Conservation (phyloP, 2,888 invertebrate genomes). For the Andrena marginata region DNA sequence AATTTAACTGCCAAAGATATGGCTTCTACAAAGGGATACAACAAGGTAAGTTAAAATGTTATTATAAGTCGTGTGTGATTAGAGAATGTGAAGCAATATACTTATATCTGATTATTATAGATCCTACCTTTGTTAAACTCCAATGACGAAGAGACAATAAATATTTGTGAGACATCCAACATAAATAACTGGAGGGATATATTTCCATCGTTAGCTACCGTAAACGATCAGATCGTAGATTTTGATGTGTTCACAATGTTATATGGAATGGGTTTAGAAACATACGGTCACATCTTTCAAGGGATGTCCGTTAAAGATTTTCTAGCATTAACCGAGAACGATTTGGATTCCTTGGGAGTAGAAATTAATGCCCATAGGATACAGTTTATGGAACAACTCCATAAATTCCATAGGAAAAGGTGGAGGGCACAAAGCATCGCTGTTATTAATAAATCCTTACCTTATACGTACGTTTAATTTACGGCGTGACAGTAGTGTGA, state of each 20-base stretch:
- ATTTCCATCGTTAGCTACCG: slow-evolving; percentile 84
- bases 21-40: slow-evolving; percentile 86
- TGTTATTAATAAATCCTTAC: slow-evolving; percentile 64
- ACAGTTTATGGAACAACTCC: slow-evolving; percentile 86
- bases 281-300: slow-evolving; percentile 85
- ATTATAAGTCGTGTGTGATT: slow-evolving; percentile 4
- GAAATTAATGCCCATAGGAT: slow-evolving; percentile 87
- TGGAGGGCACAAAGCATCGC: slow-evolving; percentile 86
- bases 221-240: slow-evolving; percentile 64
- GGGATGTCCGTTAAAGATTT: slow-evolving; percentile 87
- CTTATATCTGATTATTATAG: slow-evolving; percentile 57
- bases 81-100: slow-evolving; percentile 18
- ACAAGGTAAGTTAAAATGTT: slow-evolving; percentile 80
- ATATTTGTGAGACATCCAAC: slow-evolving; percentile 73
- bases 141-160: slow-evolving; percentile 51
- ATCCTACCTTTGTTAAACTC: slow-evolving; percentile 70
- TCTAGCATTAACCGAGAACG: slow-evolving; percentile 87
- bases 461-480: slow-evolving; percentile 71
- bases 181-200: slow-evolving; percentile 86
- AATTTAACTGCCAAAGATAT: slow-evolving; percentile 86
- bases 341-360: slow-evolving; percentile 87
- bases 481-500: slow-evolving; percentile 8
- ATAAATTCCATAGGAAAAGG: slow-evolving; percentile 87
- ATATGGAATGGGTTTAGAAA: slow-evolving; percentile 88
- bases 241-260: slow-evolving; percentile 87